phyloP scores from a whole-genome alignment of 2,113 vertebrate species.

The Thunnus thynnus region DNA sequence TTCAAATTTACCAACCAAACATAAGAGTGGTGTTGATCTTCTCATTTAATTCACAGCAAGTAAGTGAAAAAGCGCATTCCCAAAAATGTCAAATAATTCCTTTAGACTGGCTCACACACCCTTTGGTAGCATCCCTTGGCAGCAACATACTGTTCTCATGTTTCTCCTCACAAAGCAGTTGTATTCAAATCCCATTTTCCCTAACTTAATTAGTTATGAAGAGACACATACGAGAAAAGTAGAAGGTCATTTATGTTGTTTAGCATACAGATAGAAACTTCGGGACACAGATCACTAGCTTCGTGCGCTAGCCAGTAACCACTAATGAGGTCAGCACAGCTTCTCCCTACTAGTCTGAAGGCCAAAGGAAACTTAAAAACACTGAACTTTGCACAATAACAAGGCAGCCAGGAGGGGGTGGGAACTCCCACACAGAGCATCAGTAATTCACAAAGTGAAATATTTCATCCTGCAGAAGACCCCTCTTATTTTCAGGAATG shows the following conservation, averaged over 20 bases:
- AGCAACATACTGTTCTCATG: constrained; percentile 34
- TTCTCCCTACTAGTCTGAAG: constrained; percentile 64
- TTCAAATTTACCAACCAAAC: neutral
- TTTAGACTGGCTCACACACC: neutral
- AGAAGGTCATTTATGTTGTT: constrained; percentile 73
- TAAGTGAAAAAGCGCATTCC: neutral
- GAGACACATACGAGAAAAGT: constrained; percentile 44
- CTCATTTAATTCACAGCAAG: neutral
- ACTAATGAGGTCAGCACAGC: constrained; percentile 77
- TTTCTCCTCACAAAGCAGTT: constrained; percentile 41
- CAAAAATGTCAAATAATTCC: constrained; percentile 9
- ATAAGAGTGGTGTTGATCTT: neutral
- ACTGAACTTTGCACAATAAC: constrained; percentile 73
- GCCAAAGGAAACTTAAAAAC: constrained; percentile 72
- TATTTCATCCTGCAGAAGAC: constrained; percentile 72
- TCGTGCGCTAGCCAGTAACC: constrained; percentile 48
- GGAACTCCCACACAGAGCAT: constrained; percentile 77
- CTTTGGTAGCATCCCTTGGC: constrained; percentile 5
- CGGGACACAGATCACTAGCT: constrained; percentile 59
- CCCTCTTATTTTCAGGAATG: constrained; percentile 82
- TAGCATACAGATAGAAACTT: constrained; percentile 62
- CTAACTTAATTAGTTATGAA: constrained; percentile 62
- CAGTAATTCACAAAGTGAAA: constrained; percentile 81
- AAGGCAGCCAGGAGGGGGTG: constrained; percentile 40
- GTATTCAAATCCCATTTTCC: constrained; percentile 12